Percentiles rank a stretch among this genome's conserved stretches.
These are phyloP conservation scores for Chrysemys picta DNA, from an alignment of 2,113 vertebrate species.

Conservation along the genomic window DNA sequence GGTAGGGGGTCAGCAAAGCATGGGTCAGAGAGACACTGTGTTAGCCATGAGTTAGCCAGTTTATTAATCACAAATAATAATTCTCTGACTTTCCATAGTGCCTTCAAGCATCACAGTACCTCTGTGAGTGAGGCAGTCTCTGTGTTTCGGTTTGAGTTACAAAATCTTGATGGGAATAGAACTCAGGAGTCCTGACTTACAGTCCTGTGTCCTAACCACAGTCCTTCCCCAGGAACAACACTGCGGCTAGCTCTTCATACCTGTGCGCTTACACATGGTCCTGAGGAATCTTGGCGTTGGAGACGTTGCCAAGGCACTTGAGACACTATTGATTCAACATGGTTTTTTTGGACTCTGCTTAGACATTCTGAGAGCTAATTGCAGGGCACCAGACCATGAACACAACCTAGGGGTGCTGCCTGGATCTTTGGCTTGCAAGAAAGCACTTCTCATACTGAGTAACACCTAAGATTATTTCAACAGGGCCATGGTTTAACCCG, in stretches of 20 bases:
- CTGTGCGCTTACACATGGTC: background rate
- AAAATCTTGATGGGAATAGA: background rate
- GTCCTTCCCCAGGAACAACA: background rate
- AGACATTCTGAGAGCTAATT: background rate
- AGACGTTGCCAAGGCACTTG: background rate
- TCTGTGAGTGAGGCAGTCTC: background rate
- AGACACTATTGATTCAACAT: background rate
- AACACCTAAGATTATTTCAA: constrained; percentile 8
- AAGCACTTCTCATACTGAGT: constrained; percentile 25
- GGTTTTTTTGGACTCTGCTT: background rate
- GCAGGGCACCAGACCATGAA: constrained; percentile 8
- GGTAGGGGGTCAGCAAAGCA: background rate
- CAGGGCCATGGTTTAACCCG: constrained; percentile 2
- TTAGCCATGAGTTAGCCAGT: background rate
- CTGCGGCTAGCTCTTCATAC: background rate
- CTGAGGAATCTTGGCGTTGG: background rate
- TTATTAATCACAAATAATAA: background rate
- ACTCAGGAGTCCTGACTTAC: background rate
- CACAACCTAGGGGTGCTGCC: constrained; percentile 36
- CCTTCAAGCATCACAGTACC: background rate
- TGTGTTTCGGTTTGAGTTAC: background rate
- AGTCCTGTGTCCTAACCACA: background rate
- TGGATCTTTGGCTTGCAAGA: constrained; percentile 18
- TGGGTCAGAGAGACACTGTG: background rate
- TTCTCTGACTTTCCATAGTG: background rate